Evolutionary conservation across 2,797 vertebrate genomes (phyloP).

Genomic region (Chloroceryle amazona): DNA sequence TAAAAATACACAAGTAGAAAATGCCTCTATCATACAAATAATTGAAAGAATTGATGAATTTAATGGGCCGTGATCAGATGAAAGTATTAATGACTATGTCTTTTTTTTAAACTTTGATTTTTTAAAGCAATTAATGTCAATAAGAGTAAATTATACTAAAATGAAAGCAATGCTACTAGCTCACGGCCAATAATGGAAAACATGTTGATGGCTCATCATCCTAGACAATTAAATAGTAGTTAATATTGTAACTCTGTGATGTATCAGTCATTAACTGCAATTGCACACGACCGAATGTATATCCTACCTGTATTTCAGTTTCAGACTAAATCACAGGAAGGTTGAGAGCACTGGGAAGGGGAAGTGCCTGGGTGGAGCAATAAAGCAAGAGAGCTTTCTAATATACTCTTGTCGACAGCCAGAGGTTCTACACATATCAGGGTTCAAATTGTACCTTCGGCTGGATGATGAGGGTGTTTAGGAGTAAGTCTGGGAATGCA

Average conservation of each 20-base stretch:
- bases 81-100: background rate
- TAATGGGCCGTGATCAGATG: background rate
- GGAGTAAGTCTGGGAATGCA: background rate
- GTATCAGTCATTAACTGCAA: background rate
- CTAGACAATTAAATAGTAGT: background rate
- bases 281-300: background rate
- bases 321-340: background rate
- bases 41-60: background rate
- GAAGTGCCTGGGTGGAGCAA: background rate
- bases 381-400: background rate
- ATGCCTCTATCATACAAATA: background rate
- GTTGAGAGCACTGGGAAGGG: background rate
- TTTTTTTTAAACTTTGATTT: background rate
- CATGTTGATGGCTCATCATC: background rate
- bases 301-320: background rate
- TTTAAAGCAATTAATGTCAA: background rate
- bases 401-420: background rate
- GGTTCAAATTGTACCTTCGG: background rate
- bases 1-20: background rate
- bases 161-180: background rate
- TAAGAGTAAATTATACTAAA: constrained; percentile 4
- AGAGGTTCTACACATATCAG: background rate
- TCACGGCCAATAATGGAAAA: background rate
- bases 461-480: background rate
- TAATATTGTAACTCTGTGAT: background rate